phyloP scores from a whole-genome alignment of 2,113 vertebrate species.

The Miniopterus natalensis region DNA sequence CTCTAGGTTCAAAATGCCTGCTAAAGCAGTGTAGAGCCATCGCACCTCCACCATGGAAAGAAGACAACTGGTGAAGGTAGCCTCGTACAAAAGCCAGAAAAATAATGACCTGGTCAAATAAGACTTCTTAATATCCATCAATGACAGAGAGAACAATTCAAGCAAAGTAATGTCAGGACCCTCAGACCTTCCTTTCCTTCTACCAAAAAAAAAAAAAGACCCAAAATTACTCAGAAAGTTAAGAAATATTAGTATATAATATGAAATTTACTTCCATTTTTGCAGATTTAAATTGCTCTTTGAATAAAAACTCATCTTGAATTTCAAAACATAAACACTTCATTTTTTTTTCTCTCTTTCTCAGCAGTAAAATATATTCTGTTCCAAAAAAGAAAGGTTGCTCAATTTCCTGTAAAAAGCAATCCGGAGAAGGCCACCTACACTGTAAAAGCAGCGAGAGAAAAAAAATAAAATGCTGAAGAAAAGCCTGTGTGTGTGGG shows the following conservation, averaged over 20 bases:
- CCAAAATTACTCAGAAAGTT: neutral
- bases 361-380: conserved; percentile 83
- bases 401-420: conserved; percentile 85
- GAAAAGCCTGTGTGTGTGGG: conserved; percentile 80
- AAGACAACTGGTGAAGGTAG: neutral
- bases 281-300: conserved; percentile 38
- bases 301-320: conserved; percentile 66
- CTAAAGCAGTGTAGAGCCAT: neutral
- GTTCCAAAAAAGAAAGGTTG: conserved; percentile 78
- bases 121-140: neutral
- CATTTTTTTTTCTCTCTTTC: conserved; percentile 68
- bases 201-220: neutral
- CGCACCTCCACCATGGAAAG: neutral
- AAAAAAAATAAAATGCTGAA: conserved; percentile 79
- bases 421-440: conserved; percentile 86
- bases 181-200: neutral
- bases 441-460: conserved; percentile 83
- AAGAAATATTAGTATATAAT: neutral
- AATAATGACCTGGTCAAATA: neutral
- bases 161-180: neutral
- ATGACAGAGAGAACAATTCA: neutral
- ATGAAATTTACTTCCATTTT: conserved; percentile 10
- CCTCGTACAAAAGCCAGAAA: neutral
- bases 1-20: neutral
- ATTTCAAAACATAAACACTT: conserved; percentile 82